A percentile compares a stretch with the other conserved stretches of the same genome.
phyloP scores from a whole-genome alignment of 53 echinoderm and acorn worm species.

The Antedon mediterranea region DNA sequence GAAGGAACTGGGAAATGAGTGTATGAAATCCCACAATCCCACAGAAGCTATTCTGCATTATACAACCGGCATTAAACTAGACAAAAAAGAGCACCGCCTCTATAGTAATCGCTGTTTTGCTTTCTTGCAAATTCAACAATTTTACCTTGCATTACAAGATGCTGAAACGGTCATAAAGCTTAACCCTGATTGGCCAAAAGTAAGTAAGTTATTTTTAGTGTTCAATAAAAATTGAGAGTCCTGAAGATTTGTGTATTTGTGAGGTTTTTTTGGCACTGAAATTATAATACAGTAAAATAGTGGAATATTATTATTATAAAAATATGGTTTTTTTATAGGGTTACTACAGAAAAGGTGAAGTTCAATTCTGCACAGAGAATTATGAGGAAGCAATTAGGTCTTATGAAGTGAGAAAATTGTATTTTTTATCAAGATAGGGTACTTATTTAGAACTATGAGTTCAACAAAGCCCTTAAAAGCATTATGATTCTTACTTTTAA shows the following conservation, averaged over 20 bases:
- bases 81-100: conserved; percentile 37
- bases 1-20: not conserved
- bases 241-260: no score
- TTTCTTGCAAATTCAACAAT: conserved; percentile 52
- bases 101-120: conserved; percentile 45
- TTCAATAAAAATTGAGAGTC: no score
- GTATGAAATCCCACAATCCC: not conserved
- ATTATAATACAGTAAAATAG: no score
- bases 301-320: no score
- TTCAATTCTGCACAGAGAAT: conserved; percentile 18
- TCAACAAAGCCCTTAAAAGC: no score
- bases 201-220: conserved; percentile 2
- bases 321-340: conserved; percentile 13
- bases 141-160: conserved; percentile 61
- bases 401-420: conserved; percentile 24
- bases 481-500: no score
- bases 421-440: no score
- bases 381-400: conserved; percentile 26
- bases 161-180: conserved; percentile 47
- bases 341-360: conserved; percentile 35
- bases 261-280: no score
- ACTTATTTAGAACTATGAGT: no score
- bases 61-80: conserved; percentile 54
- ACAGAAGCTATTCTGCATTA: conserved; percentile 56
- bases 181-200: conserved; percentile 65